Percentiles rank a stretch among this genome's conserved stretches.
These are phyloP conservation scores for Chaenogobius annularis DNA, from an alignment of 2,113 vertebrate species.

Conservation along the genomic window DNA sequence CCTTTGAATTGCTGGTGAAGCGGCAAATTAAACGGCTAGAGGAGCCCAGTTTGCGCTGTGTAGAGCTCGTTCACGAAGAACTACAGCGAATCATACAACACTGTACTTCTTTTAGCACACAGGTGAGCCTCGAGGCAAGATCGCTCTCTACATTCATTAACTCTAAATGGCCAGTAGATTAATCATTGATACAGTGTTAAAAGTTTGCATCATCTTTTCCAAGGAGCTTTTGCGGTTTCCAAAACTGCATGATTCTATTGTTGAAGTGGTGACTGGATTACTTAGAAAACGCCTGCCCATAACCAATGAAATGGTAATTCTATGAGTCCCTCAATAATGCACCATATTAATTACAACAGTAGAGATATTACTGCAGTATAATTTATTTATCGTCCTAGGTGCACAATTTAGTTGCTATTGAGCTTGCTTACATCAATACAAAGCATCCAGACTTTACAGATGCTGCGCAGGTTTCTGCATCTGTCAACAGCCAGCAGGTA, in stretches of 20 bases:
- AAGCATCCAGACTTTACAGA: slow-evolving; percentile 85
- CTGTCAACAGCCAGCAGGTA: slow-evolving; percentile 78
- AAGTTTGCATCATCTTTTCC: slow-evolving; percentile 19
- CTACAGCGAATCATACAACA: slow-evolving; percentile 84
- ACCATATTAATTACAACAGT: slow-evolving; percentile 15
- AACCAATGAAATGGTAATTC: slow-evolving; percentile 83
- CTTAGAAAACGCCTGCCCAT: slow-evolving; percentile 81
- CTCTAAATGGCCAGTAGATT: background rate
- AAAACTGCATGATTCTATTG: slow-evolving; percentile 83
- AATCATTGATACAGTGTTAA: slow-evolving; percentile 7
- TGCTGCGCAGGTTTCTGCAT: slow-evolving; percentile 80
- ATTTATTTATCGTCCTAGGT: slow-evolving; percentile 61
- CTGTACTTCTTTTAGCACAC: slow-evolving; percentile 80
- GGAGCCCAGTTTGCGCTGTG: slow-evolving; percentile 81
- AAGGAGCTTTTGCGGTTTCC: slow-evolving; percentile 84
- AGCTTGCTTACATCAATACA: slow-evolving; percentile 84
- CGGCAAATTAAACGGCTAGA: slow-evolving; percentile 83
- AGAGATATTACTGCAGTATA: background rate
- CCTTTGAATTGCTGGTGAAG: slow-evolving; percentile 83
- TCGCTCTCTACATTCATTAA: slow-evolving; percentile 5
- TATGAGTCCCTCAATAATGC: slow-evolving; percentile 12
- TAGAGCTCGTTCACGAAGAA: slow-evolving; percentile 83
- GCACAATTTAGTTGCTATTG: slow-evolving; percentile 82
- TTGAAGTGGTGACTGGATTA: slow-evolving; percentile 82
- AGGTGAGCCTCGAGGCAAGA: slow-evolving; percentile 57